phyloP scores from a whole-genome alignment of 1,140 invertebrate genomes.

The Scaptomyza pallida region DNA sequence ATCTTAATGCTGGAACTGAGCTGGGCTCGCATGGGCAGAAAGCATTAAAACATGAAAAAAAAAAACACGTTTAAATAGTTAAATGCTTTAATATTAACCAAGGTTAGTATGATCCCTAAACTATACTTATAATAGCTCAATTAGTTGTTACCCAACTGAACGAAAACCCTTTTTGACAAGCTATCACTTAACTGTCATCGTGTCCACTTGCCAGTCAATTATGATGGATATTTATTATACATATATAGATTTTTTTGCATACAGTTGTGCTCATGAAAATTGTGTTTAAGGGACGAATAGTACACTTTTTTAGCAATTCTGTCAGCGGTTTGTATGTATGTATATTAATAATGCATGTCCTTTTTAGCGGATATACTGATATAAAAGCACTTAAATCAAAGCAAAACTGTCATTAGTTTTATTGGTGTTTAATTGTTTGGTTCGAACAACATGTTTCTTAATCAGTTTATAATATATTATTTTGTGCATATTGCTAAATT shows the following conservation, averaged over 20 bases:
- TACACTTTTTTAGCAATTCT: not conserved
- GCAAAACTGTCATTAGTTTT: slow-evolving; percentile 31
- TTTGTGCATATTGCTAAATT: slow-evolving; percentile 61
- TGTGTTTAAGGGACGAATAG: too few species aligned
- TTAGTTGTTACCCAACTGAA: not conserved
- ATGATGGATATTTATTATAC: slow-evolving; percentile 11
- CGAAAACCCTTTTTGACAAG: slow-evolving; percentile 1
- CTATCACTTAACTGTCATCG: slow-evolving; percentile 39
- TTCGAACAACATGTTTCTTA: slow-evolving; percentile 37
- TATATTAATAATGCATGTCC: slow-evolving; percentile 19
- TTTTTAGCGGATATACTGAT: slow-evolving; percentile 47
- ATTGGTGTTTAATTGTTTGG: slow-evolving; percentile 35
- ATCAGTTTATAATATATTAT: slow-evolving; percentile 58
- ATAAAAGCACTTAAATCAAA: slow-evolving; percentile 40
- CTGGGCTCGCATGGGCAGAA: slow-evolving; percentile 35
- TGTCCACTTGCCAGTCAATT: slow-evolving; percentile 3
- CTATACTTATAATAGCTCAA: slow-evolving; percentile 8
- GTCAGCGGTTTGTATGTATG: slow-evolving; percentile 10
- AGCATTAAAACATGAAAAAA: not conserved
- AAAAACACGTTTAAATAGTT: not conserved
- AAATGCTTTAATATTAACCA: not conserved
- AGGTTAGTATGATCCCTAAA: slow-evolving; percentile 14
- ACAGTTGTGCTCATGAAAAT: not conserved
- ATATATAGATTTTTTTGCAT: not conserved
- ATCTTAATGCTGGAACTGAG: slow-evolving; percentile 56